Percentiles rank a stretch among this genome's conserved stretches.
Conservation (phyloP, 2,113 vertebrate genomes). For the Syngnathoides biaculeatus region DNA sequence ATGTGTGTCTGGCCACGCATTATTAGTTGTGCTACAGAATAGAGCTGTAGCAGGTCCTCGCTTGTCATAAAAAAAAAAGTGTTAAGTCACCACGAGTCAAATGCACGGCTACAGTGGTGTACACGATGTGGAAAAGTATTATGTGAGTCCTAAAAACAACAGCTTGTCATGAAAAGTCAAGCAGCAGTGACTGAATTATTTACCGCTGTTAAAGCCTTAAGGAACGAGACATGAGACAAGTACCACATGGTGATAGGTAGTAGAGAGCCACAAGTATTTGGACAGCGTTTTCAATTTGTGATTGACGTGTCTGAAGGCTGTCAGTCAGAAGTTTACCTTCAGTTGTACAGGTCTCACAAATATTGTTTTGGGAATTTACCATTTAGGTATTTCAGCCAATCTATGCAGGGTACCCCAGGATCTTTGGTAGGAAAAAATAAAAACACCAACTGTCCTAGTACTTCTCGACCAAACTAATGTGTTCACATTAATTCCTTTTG, state of each 20-base stretch:
- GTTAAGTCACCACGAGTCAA: constrained; percentile 34
- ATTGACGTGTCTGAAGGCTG: background rate
- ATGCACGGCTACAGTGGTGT: constrained; percentile 7
- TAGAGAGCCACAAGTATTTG: background rate
- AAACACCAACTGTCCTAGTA: background rate
- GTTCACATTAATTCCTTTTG: constrained; percentile 39
- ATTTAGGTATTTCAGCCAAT: background rate
- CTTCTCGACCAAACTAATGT: background rate
- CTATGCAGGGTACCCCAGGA: background rate
- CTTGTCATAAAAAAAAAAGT: constrained; percentile 1
- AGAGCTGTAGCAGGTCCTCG: constrained; percentile 36
- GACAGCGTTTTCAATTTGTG: background rate
- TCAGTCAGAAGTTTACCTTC: background rate
- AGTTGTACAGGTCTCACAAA: background rate
- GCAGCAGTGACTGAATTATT: constrained; percentile 19
- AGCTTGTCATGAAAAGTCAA: constrained; percentile 4
- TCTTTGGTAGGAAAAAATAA: background rate
- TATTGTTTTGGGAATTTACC: background rate
- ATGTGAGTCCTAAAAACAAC: constrained; percentile 7
- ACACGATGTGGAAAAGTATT: background rate
- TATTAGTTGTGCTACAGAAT: constrained; percentile 49
- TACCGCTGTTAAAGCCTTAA: constrained; percentile 56
- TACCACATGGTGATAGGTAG: background rate
- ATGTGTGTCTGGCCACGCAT: constrained; percentile 54
- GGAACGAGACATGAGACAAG: constrained; percentile 14